Conservation (phyloP, 2,888 invertebrate genomes). For the Acrocera orbiculus region DNA sequence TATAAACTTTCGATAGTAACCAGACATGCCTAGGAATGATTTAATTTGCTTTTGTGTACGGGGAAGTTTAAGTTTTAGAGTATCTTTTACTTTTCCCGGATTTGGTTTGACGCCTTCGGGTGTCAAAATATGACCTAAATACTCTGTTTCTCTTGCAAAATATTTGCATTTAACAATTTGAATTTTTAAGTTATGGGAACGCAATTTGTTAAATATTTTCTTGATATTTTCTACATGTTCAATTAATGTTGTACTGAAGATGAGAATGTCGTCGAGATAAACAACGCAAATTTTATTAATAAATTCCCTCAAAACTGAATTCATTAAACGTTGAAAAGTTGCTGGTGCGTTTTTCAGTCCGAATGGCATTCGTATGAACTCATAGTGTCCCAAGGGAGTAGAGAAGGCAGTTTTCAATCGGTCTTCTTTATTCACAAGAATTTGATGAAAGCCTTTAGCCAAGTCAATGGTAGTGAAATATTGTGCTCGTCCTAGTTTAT, state of each 20-base stretch:
- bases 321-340: conserved; percentile 11
- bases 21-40: conserved; percentile 2
- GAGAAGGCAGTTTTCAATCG: conserved; percentile 6
- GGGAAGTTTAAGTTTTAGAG: conserved; percentile 1
- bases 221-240: conserved; percentile 7
- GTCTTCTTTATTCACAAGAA: background rate
- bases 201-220: conserved; percentile 8
- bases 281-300: conserved; percentile 9
- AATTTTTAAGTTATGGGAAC: conserved; percentile 4
- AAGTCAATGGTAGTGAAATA: conserved; percentile 8
- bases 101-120: conserved; percentile 10
- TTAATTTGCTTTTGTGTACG: conserved; percentile 1
- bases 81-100: conserved; percentile 7
- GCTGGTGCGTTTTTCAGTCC: conserved; percentile 9
- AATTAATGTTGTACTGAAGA: conserved; percentile 8
- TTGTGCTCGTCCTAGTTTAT: conserved; percentile 7
- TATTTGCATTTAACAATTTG: conserved; percentile 11
- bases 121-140: conserved; percentile 10
- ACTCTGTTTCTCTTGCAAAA: conserved; percentile 8
- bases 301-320: conserved; percentile 8
- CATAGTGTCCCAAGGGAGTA: conserved; percentile 6
- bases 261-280: conserved; percentile 11
- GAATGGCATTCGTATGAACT: conserved; percentile 8
- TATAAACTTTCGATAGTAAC: conserved; percentile 3
- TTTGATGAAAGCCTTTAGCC: conserved; percentile 3